Percentiles rank a stretch among this genome's conserved stretches.
Evolutionary conservation across 2,113 vertebrate genomes (phyloP).

Genomic region (Murina feae): DNA sequence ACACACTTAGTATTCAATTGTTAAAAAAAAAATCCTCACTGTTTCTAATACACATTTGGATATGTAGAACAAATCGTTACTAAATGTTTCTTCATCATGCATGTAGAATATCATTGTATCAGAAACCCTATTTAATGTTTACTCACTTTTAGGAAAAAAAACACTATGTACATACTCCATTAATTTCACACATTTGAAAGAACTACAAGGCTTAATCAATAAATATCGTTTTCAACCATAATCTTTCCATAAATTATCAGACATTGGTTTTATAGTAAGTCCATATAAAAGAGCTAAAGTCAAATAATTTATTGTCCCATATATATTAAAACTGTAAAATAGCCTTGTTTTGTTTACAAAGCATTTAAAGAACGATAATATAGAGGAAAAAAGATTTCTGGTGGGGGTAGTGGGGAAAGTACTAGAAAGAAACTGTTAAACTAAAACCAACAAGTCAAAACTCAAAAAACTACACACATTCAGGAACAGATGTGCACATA

Average conservation of each 20-base stretch:
- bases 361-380: conserved; percentile 31
- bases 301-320: conserved; percentile 19
- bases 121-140: conserved; percentile 60
- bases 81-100: conserved; percentile 68
- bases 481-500: neutral
- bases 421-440: conserved; percentile 40
- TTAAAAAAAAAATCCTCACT: conserved; percentile 48
- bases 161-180: conserved; percentile 20
- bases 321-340: conserved; percentile 28
- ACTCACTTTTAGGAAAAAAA: conserved; percentile 37
- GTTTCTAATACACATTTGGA: conserved; percentile 53
- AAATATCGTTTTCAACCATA: conserved; percentile 50
- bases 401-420: neutral
- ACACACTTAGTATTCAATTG: conserved; percentile 75
- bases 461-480: conserved; percentile 25
- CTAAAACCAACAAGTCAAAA: conserved; percentile 57
- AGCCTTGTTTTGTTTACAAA: conserved; percentile 50
- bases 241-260: conserved; percentile 51
- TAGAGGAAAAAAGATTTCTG: neutral
- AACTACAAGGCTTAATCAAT: conserved; percentile 52
- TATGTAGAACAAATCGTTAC: conserved; percentile 66
- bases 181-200: conserved; percentile 54
- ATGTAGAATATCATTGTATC: conserved; percentile 68
- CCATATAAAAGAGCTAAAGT: conserved; percentile 43
- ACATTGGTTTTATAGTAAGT: conserved; percentile 56